phyloP scores from a whole-genome alignment of 2,113 vertebrate species.

The Manacus vitellinus region DNA sequence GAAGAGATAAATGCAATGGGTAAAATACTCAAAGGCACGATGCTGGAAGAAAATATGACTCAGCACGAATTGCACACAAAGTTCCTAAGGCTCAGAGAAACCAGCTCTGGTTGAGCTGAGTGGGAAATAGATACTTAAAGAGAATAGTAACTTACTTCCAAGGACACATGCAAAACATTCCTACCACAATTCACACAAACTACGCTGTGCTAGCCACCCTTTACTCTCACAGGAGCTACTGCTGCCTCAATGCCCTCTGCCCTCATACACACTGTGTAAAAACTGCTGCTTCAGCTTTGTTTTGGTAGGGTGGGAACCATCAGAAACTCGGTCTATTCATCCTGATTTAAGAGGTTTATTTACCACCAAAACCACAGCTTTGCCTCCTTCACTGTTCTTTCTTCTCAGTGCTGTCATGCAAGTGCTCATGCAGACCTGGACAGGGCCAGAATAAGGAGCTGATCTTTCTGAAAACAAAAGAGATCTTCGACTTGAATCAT shows the following conservation, averaged over 20 bases:
- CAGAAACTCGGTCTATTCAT: not conserved
- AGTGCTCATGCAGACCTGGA: not conserved
- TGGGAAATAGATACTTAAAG: not conserved
- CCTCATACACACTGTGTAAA: not conserved
- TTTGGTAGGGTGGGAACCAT: not conserved
- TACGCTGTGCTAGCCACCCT: not conserved
- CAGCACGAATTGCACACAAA: not conserved
- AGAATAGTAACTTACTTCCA: not conserved
- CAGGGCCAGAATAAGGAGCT: not conserved
- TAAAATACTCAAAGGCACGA: slow-evolving; percentile 2
- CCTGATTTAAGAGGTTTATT: not conserved
- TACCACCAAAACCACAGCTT: not conserved
- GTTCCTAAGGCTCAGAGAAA: not conserved
- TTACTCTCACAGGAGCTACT: not conserved
- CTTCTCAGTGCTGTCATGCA: not conserved
- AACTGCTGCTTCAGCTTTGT: not conserved
- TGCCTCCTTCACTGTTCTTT: not conserved
- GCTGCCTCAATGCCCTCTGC: not conserved
- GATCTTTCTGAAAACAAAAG: not conserved
- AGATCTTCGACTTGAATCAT: not conserved
- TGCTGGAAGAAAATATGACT: slow-evolving; percentile 8
- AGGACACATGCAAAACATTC: not conserved
- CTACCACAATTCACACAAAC: not conserved
- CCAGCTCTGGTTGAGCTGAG: not conserved
- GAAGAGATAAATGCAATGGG: slow-evolving; percentile 10